Evolutionary conservation across 1,140 invertebrate genomes (phyloP).

Genomic region (Drosophila insularis): DNA sequence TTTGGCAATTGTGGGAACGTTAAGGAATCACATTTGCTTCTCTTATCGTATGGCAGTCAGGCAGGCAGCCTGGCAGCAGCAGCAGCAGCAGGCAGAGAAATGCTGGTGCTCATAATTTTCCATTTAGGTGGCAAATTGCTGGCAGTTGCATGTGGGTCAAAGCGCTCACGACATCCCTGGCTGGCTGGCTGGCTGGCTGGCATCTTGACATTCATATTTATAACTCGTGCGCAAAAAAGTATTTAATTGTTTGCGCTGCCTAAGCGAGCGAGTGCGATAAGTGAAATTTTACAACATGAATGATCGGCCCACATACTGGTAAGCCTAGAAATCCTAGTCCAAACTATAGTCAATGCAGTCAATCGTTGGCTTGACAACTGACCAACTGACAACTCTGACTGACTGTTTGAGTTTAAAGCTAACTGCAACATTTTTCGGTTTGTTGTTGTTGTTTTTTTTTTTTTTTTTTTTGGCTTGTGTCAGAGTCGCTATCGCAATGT

Average conservation of each 20-base stretch:
- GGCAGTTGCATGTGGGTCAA: conserved; percentile 77
- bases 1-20: conserved; percentile 64
- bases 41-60: conserved; percentile 37
- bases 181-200: conserved; percentile 12
- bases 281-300: conserved; percentile 59
- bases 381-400: conserved; percentile 37
- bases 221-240: conserved; percentile 59
- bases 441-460: conserved; percentile 17
- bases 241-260: conserved; percentile 65
- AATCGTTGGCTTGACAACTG: conserved; percentile 19
- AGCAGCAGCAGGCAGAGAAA: conserved; percentile 25
- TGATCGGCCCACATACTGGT: conserved; percentile 16
- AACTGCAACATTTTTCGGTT: conserved; percentile 17
- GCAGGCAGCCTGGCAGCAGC: conserved; percentile 4
- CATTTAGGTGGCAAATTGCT: conserved; percentile 75
- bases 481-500: conserved; percentile 67
- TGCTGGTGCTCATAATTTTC: conserved; percentile 79
- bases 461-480: conserved; percentile 42
- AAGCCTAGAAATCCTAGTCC: conserved; percentile 12
- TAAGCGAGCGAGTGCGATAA: conserved; percentile 34
- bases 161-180: conserved; percentile 53
- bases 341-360: not conserved
- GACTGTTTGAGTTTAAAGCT: conserved; percentile 50
- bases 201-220: conserved; percentile 77
- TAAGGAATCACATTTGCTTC: conserved; percentile 57